Conservation (phyloP, 2,888 invertebrate genomes). For the Pseudeuparius sepicola region DNA sequence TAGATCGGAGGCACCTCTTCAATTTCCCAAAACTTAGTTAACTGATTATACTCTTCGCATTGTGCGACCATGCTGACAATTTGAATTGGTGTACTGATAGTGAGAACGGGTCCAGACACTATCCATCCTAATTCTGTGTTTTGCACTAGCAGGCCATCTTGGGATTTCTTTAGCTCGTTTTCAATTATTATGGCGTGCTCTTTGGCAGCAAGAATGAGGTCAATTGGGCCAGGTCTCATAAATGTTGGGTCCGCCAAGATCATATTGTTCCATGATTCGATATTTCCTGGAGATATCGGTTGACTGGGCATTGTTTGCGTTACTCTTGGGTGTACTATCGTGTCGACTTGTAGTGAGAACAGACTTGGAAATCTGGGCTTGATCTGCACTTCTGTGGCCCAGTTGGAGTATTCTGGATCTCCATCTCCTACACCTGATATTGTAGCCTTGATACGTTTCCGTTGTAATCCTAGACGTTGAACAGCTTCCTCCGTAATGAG, state of each 20-base stretch:
- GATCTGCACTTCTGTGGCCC: background rate
- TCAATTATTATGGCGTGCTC: constrained; percentile 5
- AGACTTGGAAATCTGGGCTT: background rate
- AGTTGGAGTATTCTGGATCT: constrained; percentile 2
- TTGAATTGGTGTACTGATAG: background rate
- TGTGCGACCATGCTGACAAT: background rate
- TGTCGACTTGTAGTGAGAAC: background rate
- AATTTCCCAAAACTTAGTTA: constrained; percentile 10
- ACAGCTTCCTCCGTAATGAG: constrained; percentile 3
- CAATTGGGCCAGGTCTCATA: constrained; percentile 6
- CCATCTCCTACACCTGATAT: constrained; percentile 5
- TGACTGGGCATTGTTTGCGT: constrained; percentile 3
- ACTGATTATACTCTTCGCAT: constrained; percentile 9
- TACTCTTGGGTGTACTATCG: constrained; percentile 3
- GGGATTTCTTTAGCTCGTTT: constrained; percentile 3
- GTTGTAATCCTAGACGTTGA: constrained; percentile 3
- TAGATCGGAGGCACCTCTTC: background rate
- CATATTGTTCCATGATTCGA: constrained; percentile 1
- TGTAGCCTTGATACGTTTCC: background rate
- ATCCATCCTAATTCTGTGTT: constrained; percentile 7
- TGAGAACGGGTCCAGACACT: background rate
- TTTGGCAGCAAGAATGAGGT: constrained; percentile 5
- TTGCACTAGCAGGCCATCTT: constrained; percentile 1
- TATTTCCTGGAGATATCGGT: background rate
- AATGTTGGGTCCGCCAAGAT: constrained; percentile 8